Conservation (phyloP, 2,113 vertebrate genomes). For the Herpailurus yagouaroundi region DNA sequence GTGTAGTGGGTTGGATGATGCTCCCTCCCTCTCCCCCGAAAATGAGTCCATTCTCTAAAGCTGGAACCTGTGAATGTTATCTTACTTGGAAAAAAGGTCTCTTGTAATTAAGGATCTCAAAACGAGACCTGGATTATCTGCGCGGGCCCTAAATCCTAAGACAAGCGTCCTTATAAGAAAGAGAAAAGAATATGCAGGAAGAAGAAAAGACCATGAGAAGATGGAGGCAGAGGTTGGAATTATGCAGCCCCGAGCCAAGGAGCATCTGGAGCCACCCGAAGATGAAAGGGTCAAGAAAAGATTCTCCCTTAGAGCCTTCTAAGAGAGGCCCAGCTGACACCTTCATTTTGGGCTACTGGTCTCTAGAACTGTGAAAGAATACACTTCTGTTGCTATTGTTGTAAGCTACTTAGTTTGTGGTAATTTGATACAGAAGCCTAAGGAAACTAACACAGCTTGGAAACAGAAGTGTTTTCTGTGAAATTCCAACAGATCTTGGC, state of each 20-base stretch:
- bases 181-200: not conserved
- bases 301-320: not conserved
- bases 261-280: not conserved
- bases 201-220: not conserved
- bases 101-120: not conserved
- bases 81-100: not conserved
- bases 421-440: not conserved
- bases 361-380: not conserved
- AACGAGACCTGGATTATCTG: not conserved
- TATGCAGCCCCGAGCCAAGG: not conserved
- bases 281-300: not conserved
- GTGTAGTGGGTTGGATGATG: not conserved
- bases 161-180: not conserved
- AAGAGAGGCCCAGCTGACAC: not conserved
- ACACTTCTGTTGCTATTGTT: not conserved
- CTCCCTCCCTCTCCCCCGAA: too few species aligned
- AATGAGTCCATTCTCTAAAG: not conserved
- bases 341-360: not conserved
- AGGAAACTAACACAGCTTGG: constrained; percentile 11
- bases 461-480: constrained; percentile 38
- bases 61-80: not conserved
- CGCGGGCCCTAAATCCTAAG: not conserved
- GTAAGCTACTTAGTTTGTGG: not conserved
- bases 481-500: constrained; percentile 48
- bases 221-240: not conserved